These are phyloP conservation scores for Riptortus pedestris DNA, from an alignment of 1,140 invertebrate species.

Conservation along the genomic window DNA sequence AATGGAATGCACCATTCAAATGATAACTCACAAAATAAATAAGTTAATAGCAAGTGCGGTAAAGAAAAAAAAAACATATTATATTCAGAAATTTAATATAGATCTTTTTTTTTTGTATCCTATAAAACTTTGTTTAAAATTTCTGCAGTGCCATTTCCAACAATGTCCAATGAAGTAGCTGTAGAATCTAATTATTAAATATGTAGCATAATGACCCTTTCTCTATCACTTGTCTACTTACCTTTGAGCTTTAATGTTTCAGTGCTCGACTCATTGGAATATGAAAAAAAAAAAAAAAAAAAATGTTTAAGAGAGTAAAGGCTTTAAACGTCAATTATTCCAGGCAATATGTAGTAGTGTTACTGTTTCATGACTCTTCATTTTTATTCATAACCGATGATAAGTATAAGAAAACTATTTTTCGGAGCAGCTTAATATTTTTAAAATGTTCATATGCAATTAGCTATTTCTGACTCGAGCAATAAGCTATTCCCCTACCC, in stretches of 20 bases:
- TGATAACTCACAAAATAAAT: too few relatives aligned
- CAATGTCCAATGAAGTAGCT: conserved; percentile 15
- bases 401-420: not conserved
- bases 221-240: conserved; percentile 18
- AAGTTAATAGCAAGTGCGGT: too few relatives aligned
- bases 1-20: too few relatives aligned
- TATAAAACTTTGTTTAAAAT: too few relatives aligned
- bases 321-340: not conserved
- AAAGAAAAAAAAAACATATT: too few relatives aligned
- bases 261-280: conserved; percentile 13
- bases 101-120: too few relatives aligned
- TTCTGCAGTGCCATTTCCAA: conserved; percentile 6
- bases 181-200: conserved; percentile 23
- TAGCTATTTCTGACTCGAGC: conserved; percentile 4
- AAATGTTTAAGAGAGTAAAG: conserved; percentile 7
- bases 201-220: conserved; percentile 16
- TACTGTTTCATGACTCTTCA: not conserved
- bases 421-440: conserved; percentile 2
- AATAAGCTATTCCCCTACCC: not conserved
- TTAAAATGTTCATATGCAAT: too few relatives aligned
- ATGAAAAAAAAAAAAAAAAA: too few relatives aligned
- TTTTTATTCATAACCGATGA: conserved; percentile 1
- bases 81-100: too few relatives aligned
- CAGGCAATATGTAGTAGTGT: not conserved
- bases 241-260: conserved; percentile 16